Percentiles rank a stretch among this genome's conserved stretches.
Evolutionary conservation across 2,797 vertebrate genomes (phyloP).

Genomic region (Leuciscus waleckii): DNA sequence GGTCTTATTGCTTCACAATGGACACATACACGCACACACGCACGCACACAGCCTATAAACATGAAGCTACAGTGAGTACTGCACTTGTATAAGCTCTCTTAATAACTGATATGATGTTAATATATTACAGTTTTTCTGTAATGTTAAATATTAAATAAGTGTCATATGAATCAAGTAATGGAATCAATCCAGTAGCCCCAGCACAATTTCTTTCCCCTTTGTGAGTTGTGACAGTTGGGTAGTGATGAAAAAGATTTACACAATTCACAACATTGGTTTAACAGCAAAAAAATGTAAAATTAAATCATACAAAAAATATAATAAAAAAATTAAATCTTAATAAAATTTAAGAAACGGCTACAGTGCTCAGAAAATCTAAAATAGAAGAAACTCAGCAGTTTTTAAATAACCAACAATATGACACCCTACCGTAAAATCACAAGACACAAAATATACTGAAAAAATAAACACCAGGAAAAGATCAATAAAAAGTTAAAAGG

Average conservation of each 20-base stretch:
- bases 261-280: background rate
- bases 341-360: background rate
- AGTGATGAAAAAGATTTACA: background rate
- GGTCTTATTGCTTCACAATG: slow-evolving; percentile 58
- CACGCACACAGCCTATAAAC: background rate
- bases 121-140: slow-evolving; percentile 39
- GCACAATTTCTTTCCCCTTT: background rate
- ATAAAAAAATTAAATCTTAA: too few relatives aligned
- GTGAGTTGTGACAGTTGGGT: background rate
- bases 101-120: slow-evolving; percentile 44
- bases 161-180: slow-evolving; percentile 16
- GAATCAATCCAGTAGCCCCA: background rate
- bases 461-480: slow-evolving; percentile 3
- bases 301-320: background rate
- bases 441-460: background rate
- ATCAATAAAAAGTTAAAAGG: slow-evolving; percentile 10
- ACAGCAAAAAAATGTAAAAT: background rate
- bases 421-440: slow-evolving; percentile 6
- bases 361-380: background rate
- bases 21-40: background rate
- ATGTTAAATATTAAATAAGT: slow-evolving; percentile 31
- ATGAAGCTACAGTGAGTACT: slow-evolving; percentile 12
- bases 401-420: background rate
- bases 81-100: slow-evolving; percentile 19
- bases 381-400: background rate